Evolutionary conservation across 2,113 vertebrate species (phyloP), one percentile per base, ranked within the genome.

Genomic region (Eublepharis macularius): DNA sequence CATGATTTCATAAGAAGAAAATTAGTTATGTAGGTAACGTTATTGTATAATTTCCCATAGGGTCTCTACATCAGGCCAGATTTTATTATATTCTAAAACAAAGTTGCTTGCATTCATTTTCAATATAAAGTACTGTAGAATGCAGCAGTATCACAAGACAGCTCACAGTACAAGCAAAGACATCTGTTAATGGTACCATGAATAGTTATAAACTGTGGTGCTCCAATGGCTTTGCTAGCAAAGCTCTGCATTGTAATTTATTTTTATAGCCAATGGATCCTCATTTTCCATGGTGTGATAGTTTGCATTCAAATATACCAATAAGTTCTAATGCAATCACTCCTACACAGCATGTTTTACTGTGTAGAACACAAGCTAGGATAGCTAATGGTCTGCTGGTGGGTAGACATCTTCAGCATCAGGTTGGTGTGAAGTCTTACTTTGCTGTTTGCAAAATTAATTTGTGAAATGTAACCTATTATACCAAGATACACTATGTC

Each of bases 21-120:
- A 96, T 95, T 96, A 96, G 93, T 94, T 96, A 94, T 93, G 95
- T 96, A 96, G 95, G 95, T 95, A 96, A 95, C 91, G 93, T 96
- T 95, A 95, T 88, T 95, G 82, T 92, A 75, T 96, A 91, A 93
- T 95, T 96, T 96, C 92, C 95, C 91, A 43, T 66, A 93, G 91
- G 94, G 88, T 90, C 85, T 93, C 91, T 93, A 81, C 57, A 90
- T 92, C 86, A 77, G 90, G 91, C 88, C 54, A 88, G 74, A 83
- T 93, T 96, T 96, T 95, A 96, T 96, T 94, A 94, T 87, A 91
- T 93, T 81, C 92, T 94, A 93, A 95, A 95, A 88, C 92, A 94
- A 96, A 95, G 95, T 95, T 96, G 92, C 91, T 92, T 94, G 86
- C 80, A 54, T 84, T 94, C 89, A 80, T 84, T 90, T 94, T 93